These are phyloP conservation scores for Maccullochella peelii DNA, from an alignment of 2,113 vertebrate genomes.

Conservation along the genomic window DNA sequence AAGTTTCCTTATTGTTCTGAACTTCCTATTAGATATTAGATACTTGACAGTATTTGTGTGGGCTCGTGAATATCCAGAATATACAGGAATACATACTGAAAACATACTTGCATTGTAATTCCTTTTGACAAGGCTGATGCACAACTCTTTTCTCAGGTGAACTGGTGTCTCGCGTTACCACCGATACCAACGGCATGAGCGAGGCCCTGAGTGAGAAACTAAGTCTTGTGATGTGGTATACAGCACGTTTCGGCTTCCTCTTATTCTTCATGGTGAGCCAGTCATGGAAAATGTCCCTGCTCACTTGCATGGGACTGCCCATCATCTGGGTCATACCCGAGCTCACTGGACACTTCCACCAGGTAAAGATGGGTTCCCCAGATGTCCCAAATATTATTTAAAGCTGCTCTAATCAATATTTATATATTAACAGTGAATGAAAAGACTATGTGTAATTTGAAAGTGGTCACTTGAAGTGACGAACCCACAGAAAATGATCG, in stretches of 20 bases:
- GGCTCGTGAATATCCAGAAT: not conserved
- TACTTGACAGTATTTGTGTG: not conserved
- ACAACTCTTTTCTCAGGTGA: constrained; percentile 72
- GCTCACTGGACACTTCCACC: constrained; percentile 78
- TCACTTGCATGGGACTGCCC: constrained; percentile 83
- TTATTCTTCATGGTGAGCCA: constrained; percentile 83
- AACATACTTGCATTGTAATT: not conserved
- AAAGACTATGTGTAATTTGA: not conserved
- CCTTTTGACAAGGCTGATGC: not conserved
- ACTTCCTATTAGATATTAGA: not conserved
- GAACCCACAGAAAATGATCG: not conserved
- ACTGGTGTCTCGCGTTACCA: constrained; percentile 86
- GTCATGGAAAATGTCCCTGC: constrained; percentile 82
- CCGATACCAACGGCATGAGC: constrained; percentile 85
- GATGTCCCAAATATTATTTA: rapidly evolving
- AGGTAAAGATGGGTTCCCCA: constrained; percentile 68
- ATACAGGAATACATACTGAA: not conserved
- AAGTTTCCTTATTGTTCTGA: not conserved
- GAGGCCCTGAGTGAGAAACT: constrained; percentile 84
- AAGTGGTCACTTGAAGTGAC: not conserved
- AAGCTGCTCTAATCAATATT: not conserved
- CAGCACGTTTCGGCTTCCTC: constrained; percentile 79
- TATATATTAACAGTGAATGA: not conserved
- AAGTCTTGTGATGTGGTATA: constrained; percentile 86
- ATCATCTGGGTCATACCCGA: constrained; percentile 84